Percentiles rank a stretch among this genome's conserved stretches.
These are phyloP conservation scores for Pristionchus pacificus DNA, from an alignment of 1,140 invertebrate genomes.

Conservation along the genomic window DNA sequence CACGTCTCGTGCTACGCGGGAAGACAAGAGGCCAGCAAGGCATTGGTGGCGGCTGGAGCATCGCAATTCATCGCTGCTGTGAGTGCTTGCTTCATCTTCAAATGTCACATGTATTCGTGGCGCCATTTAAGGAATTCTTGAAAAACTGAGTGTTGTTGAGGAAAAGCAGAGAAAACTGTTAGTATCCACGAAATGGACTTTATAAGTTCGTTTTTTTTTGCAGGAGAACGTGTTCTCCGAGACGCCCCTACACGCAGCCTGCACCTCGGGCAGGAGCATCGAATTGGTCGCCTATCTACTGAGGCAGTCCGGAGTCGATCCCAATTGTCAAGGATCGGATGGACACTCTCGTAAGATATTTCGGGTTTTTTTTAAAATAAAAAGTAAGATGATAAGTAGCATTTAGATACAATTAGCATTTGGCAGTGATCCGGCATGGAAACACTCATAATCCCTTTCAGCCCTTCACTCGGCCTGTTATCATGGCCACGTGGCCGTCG, in stretches of 20 bases:
- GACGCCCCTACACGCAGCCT: slow-evolving; percentile 62
- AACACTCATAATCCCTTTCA: no score
- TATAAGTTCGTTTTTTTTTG: slow-evolving; percentile 22
- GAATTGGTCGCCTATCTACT: slow-evolving; percentile 61
- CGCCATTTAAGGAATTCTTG: not conserved
- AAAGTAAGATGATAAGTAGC: not conserved
- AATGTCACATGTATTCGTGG: slow-evolving; percentile 39
- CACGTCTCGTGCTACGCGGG: slow-evolving; percentile 62
- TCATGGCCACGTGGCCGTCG: slow-evolving; percentile 61
- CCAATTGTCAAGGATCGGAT: slow-evolving; percentile 62
- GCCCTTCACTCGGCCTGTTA: slow-evolving; percentile 63
- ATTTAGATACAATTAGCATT: not conserved
- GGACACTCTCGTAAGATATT: slow-evolving; percentile 59
- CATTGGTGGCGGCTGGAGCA: slow-evolving; percentile 58
- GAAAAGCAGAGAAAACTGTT: slow-evolving; percentile 4
- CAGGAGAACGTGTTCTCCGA: slow-evolving; percentile 62
- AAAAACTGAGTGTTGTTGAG: no score
- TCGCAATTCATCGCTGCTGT: slow-evolving; percentile 21
- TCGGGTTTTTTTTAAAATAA: not conserved
- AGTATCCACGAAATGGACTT: not conserved
- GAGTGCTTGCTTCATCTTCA: slow-evolving; percentile 44
- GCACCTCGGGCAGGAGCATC: slow-evolving; percentile 60
- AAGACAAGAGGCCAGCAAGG: slow-evolving; percentile 60
- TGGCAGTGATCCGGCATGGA: no score
- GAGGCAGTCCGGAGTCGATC: slow-evolving; percentile 59